These are phyloP conservation scores for Agrotis segetum DNA, from an alignment of 2,888 invertebrate species.

Conservation along the genomic window DNA sequence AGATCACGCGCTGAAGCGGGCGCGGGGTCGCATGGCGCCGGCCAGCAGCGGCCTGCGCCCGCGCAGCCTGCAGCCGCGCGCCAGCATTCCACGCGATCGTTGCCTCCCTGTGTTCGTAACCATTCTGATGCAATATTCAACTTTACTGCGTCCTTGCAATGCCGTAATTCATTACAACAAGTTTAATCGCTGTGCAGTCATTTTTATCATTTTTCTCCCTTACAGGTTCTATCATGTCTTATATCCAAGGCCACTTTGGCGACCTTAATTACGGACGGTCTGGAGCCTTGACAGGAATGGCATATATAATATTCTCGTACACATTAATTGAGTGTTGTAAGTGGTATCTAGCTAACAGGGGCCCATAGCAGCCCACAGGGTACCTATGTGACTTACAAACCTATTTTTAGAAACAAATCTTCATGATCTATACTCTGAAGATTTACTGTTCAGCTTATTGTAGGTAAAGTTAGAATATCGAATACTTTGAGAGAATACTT, in stretches of 20 bases:
- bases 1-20: constrained; percentile 63
- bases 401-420: constrained; percentile 1
- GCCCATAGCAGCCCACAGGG: neutral
- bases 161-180: constrained; percentile 90
- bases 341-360: constrained; percentile 22
- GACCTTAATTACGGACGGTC: constrained; percentile 83
- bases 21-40: constrained; percentile 49
- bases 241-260: constrained; percentile 84
- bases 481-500: neutral
- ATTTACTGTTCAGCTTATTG: neutral
- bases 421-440: neutral
- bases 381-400: neutral
- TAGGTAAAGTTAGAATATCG: neutral
- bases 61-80: constrained; percentile 71
- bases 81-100: constrained; percentile 88
- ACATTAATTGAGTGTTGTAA: constrained; percentile 64
- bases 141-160: constrained; percentile 91
- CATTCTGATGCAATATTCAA: constrained; percentile 90
- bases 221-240: constrained; percentile 79
- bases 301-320: constrained; percentile 71
- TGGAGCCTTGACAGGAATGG: constrained; percentile 74
- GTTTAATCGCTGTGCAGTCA: constrained; percentile 84
- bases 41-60: constrained; percentile 68
- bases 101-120: constrained; percentile 86
- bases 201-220: constrained; percentile 85